Evolutionary conservation across 2,888 invertebrate genomes (phyloP), one percentile per base, ranked within the genome.

Genomic region (Eudemis profundana): DNA sequence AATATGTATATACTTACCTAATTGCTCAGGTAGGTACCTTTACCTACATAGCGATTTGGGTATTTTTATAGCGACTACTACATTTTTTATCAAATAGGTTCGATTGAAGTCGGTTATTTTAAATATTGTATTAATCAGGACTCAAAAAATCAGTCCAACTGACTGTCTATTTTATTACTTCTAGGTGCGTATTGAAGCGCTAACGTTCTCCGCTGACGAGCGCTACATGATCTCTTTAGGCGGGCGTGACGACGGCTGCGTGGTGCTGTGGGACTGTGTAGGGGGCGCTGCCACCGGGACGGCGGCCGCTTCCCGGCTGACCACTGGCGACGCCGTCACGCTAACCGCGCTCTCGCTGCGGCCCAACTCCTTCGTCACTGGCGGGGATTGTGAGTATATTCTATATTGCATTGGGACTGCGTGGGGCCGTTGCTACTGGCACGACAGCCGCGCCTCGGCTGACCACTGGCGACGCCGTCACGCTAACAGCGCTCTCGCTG

Each of bases 321-420:
- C 95, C 46, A 95, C 96, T 0, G 97, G 97, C 0, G 94, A 95
- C 76, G 95, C 96, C 0, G 82, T 93, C 49, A 93, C 93, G 0
- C 81, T 96, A 1, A 84, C 91, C 0, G 83, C 94, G 0, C 78
- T 94, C 19, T 92, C 93, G 69, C 79, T 93, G 69, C 89, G 95
- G 73, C 90, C 93, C 19, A 93, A 93, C 67, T 94, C 95, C 29
- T 97, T 97, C 78, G 85, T 97, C 14, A 95, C 96, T 0, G 96
- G 94, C 0, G 96, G 97, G 0, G 95, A 96, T 77, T 93, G 94
- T 89, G 77, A 91, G 88, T 85, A 57, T 10, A n/a, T n/a, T n/a
- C n/a, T n/a, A n/a, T n/a, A n/a, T n/a, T 98, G 46, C 94, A 98
- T 0, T 98, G 96, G 95, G 96, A 98, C 81, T 93, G 97, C 69